Evolutionary conservation across 2,888 invertebrate genomes (phyloP).

Genomic region (Biston stratarius): DNA sequence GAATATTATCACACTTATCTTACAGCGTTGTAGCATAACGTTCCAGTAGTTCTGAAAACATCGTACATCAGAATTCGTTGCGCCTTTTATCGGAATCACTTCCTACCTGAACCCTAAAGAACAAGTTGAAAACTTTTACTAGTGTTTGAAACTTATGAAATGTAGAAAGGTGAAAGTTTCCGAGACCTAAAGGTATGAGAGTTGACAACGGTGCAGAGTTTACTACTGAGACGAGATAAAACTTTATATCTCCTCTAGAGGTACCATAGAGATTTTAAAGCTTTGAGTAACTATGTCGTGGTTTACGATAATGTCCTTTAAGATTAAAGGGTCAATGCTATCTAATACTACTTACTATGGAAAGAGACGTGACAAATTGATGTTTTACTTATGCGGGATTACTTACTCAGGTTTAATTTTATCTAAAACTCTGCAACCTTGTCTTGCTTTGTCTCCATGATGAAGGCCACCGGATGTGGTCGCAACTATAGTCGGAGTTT

Average conservation of each 20-base stretch:
- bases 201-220: neutral
- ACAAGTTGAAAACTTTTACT: neutral
- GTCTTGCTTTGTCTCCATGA: too few relatives aligned
- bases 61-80: neutral
- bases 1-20: neutral
- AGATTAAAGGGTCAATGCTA: slow-evolving; percentile 7
- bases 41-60: neutral
- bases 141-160: slow-evolving; percentile 11
- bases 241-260: slow-evolving; percentile 16
- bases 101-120: neutral
- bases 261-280: slow-evolving; percentile 17
- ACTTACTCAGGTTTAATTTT: too few relatives aligned
- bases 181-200: slow-evolving; percentile 3
- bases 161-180: slow-evolving; percentile 3
- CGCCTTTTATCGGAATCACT: neutral
- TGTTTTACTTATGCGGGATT: too few relatives aligned
- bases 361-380: too few relatives aligned
- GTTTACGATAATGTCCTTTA: slow-evolving; percentile 12
- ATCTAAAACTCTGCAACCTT: too few relatives aligned
- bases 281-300: slow-evolving; percentile 1
- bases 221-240: slow-evolving; percentile 5
- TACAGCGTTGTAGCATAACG: neutral
- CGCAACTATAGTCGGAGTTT: too few relatives aligned
- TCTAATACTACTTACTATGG: neutral
- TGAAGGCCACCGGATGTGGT: too few relatives aligned